Base-by-base conservation (phyloP, 2,888 invertebrate species). In the Nemapogon koenigi region DNA sequence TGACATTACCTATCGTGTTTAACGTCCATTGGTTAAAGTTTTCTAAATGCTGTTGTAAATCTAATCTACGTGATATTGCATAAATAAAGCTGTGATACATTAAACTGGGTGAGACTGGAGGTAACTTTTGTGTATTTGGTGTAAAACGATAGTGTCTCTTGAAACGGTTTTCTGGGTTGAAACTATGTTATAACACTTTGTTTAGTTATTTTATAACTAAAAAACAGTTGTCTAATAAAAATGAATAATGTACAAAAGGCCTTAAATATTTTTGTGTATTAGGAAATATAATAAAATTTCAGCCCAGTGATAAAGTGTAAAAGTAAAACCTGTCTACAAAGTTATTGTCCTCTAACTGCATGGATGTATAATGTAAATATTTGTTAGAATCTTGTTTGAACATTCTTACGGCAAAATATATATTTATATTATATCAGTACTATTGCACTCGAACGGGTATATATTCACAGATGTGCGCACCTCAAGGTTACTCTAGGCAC, bases 1-100 rank as follows among this genome's bases (percentile, higher is more conserved):
- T n/a, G n/a, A n/a, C n/a, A n/a, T n/a, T n/a, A n/a, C n/a, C n/a
- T n/a, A n/a, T n/a, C n/a, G n/a, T n/a, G n/a, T n/a, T n/a, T n/a
- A n/a, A n/a, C n/a, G n/a, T n/a, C n/a, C n/a, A n/a, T n/a, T n/a
- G n/a, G n/a, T n/a, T n/a, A n/a, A n/a, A n/a, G n/a, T n/a, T n/a
- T n/a, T n/a, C n/a, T n/a, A n/a, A n/a, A n/a, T n/a, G n/a, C n/a
- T n/a, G n/a, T n/a, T n/a, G n/a, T n/a, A n/a, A n/a, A n/a, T n/a
- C n/a, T n/a, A n/a, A n/a, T n/a, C n/a, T n/a, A n/a, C n/a, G n/a
- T n/a, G n/a, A n/a, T n/a, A n/a, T n/a, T n/a, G n/a, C n/a, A n/a
- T n/a, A n/a, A n/a, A n/a, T n/a, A 71, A 75, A 76, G 75, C 76
- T 72, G 76, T 73, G 75, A 64, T 59, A 64, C 61, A 68, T 68